Base-by-base conservation (phyloP, 2,888 invertebrate species). In the Drosophila niveifrons region DNA sequence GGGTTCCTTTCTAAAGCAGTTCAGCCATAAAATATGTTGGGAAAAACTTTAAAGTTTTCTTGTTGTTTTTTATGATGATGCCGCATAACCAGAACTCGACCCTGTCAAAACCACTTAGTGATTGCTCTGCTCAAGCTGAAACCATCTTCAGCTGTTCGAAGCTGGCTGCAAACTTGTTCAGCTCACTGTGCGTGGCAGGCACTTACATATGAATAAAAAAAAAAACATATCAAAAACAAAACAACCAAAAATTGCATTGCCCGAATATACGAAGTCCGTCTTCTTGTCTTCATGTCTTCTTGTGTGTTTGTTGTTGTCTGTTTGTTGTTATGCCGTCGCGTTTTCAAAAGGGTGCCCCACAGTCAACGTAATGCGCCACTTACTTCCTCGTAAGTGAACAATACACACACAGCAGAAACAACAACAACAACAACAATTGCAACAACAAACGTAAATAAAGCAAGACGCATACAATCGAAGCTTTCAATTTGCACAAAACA, bases 401-500 rank as follows among this genome's bases (percentile, higher is more conserved):
- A 46, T 39, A 47, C 36, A 23, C 23, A 23, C 23, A 23, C n/a
- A n/a, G n/a, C n/a, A n/a, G n/a, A n/a, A n/a, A 6, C 23, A 23
- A 23, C 23, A 23, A 6, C 23, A 23, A 23, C 23, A 17, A 1
- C 17, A 23, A 18, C 18, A 18, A 0, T 4, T 41, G 29, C 59
- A 17, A 62, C 44, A 51, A 43, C 46, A 36, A 56, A 43, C 31
- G 34, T 28, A 57, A 57, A 57, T 47, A 47, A 51, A 66, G 61
- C 43, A 46, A 50, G 46, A 74, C 56, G 63, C 47, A 68, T 31
- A 71, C 73, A 66, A 87, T 71, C 64, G 75, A 75, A 63, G 80
- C 83, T 82, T 88, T 84, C 89, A 86, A 88, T 84, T 84, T 84
- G 87, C 89, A 84, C 88, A 87, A 84, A 82, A 70, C 70, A 47